A percentile compares a stretch with the other conserved stretches of the same genome.
phyloP scores from a whole-genome alignment of 2,797 vertebrate genomes.

The Prionace glauca region DNA sequence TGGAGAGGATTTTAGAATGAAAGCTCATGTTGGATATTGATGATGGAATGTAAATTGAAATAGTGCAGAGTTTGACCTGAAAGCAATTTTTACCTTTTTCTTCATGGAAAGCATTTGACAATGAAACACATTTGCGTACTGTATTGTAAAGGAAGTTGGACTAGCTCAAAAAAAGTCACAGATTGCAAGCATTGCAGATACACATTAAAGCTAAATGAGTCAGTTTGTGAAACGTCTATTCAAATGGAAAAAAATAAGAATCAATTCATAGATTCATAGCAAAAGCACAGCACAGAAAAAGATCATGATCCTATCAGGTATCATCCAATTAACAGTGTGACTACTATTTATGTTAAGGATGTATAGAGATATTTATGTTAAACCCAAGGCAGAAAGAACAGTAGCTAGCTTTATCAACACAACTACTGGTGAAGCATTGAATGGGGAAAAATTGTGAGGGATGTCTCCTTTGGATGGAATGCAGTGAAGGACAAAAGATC shows the following conservation, averaged over 20 bases:
- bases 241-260: neutral
- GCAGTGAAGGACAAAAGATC: neutral
- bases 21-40: neutral
- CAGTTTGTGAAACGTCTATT: neutral
- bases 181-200: neutral
- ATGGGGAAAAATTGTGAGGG: neutral
- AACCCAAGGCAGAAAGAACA: neutral
- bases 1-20: neutral
- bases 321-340: neutral
- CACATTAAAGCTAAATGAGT: neutral
- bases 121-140: neutral
- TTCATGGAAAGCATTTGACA: neutral
- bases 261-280: neutral
- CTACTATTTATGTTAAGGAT: neutral
- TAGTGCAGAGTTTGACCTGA: neutral
- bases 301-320: neutral
- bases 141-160: neutral
- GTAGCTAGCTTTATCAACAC: neutral
- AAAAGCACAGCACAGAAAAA: neutral
- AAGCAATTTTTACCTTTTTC: neutral
- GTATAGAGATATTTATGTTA: too few species aligned
- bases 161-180: neutral
- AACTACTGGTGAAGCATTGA: neutral
- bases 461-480: neutral
- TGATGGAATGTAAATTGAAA: neutral